phyloP scores from a whole-genome alignment of 2,113 vertebrate genomes.

The Phalacrocorax brasilianus region DNA sequence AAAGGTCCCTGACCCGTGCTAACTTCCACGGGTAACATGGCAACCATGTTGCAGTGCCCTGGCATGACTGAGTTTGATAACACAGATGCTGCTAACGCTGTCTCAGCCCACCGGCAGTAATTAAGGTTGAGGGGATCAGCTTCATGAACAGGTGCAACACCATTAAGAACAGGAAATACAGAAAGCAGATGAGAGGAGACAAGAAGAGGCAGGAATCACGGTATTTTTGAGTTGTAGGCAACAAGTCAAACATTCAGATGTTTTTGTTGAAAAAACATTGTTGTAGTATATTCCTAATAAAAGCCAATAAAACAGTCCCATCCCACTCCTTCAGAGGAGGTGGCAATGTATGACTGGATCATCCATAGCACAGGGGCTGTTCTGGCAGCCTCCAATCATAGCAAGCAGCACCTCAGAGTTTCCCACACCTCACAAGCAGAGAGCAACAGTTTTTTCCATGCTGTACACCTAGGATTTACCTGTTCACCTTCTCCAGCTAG shows the following conservation, averaged over 20 bases:
- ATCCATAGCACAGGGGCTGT: neutral
- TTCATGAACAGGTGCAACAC: neutral
- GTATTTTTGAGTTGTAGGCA: neutral
- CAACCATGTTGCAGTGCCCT: accelerated
- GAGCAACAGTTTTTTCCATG: neutral
- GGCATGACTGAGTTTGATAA: neutral
- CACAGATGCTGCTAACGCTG: neutral
- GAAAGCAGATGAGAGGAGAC: too few relatives aligned
- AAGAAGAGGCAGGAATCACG: neutral
- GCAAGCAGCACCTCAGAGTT: neutral
- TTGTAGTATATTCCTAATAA: neutral
- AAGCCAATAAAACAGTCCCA: neutral
- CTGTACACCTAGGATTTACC: neutral
- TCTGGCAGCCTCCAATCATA: neutral
- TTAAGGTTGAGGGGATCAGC: neutral
- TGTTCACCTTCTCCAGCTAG: neutral
- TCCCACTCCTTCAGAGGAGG: neutral
- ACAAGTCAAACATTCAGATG: neutral
- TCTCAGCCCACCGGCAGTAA: neutral
- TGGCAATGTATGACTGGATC: neutral
- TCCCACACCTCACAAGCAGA: neutral
- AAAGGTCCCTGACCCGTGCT: neutral
- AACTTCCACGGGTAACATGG: neutral
- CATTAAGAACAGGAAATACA: neutral
- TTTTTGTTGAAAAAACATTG: neutral